These are phyloP conservation scores for Itoplectis maculator DNA, from an alignment of 2,888 invertebrate species.

Conservation along the genomic window DNA sequence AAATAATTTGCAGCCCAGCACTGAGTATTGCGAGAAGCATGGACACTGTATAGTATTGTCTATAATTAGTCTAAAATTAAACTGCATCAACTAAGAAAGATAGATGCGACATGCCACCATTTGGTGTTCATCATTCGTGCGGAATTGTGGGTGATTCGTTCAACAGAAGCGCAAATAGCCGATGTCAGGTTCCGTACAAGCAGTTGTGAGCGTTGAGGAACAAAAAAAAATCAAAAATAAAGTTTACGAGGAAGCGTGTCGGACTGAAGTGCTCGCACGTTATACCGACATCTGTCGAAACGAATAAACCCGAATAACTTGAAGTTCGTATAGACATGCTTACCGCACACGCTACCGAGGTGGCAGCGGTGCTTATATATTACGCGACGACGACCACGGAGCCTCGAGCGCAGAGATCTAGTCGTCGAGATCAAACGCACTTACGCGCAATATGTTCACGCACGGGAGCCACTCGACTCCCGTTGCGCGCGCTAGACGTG, in stretches of 20 bases:
- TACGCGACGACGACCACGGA: slow-evolving; percentile 43
- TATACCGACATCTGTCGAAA: slow-evolving; percentile 57
- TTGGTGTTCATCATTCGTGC: neutral
- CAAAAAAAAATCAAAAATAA: slow-evolving; percentile 1
- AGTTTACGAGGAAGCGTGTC: slow-evolving; percentile 4
- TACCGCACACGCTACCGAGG: slow-evolving; percentile 11
- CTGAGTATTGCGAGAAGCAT: no score
- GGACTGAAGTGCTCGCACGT: neutral
- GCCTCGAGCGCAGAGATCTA: slow-evolving; percentile 40
- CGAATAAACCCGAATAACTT: slow-evolving; percentile 55
- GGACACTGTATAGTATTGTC: no score
- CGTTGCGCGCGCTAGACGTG: slow-evolving; percentile 37
- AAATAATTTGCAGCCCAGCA: no score
- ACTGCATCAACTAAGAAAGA: neutral
- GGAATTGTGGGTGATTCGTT: neutral
- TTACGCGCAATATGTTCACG: slow-evolving; percentile 32
- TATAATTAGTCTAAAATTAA: neutral
- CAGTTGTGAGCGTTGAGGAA: slow-evolving; percentile 19
- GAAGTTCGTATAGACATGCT: slow-evolving; percentile 40
- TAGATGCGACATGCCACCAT: no score
- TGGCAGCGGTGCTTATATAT: slow-evolving; percentile 19
- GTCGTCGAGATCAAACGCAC: slow-evolving; percentile 61
- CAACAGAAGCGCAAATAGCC: neutral
- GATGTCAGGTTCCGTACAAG: slow-evolving; percentile 29
- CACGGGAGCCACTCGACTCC: slow-evolving; percentile 13